Evolutionary conservation across 2,113 vertebrate species (phyloP).

Genomic region (Hippocampus mohnikei): DNA sequence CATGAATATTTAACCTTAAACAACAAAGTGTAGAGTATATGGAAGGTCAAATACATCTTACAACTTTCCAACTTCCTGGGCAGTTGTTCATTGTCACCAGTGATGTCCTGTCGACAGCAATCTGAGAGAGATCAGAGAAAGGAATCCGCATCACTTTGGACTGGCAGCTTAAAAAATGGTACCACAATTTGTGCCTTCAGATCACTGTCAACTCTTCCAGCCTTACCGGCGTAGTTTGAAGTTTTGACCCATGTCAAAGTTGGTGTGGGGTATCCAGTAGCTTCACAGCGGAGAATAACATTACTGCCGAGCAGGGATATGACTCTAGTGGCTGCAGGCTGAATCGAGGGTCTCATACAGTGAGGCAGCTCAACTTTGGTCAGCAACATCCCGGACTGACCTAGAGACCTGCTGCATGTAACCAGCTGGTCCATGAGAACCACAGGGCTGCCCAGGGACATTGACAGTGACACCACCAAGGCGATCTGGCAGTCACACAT

Average conservation of each 20-base stretch:
- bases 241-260: slow-evolving; percentile 81
- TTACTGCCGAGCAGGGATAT: slow-evolving; percentile 84
- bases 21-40: no score
- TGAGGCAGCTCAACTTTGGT: slow-evolving; percentile 77
- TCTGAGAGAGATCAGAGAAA: slow-evolving; percentile 41
- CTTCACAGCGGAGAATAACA: slow-evolving; percentile 85
- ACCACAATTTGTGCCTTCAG: neutral
- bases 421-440: slow-evolving; percentile 81
- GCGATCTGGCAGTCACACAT: slow-evolving; percentile 90
- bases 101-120: slow-evolving; percentile 56
- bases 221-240: slow-evolving; percentile 76
- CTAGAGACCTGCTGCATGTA: slow-evolving; percentile 78
- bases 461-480: slow-evolving; percentile 81
- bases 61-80: slow-evolving; percentile 61
- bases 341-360: slow-evolving; percentile 82
- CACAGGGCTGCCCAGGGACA: slow-evolving; percentile 69
- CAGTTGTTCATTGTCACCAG: slow-evolving; percentile 43
- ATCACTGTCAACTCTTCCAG: neutral
- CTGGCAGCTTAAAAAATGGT: neutral
- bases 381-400: slow-evolving; percentile 73
- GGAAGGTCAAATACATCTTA: slow-evolving; percentile 30
- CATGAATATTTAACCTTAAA: no score
- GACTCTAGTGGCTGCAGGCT: slow-evolving; percentile 85
- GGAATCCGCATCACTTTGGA: slow-evolving; percentile 7
- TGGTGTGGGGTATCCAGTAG: slow-evolving; percentile 84